Evolutionary conservation across 1,140 invertebrate genomes (phyloP), one percentile per base, ranked within the genome.

Genomic region (Adelges cooleyi): DNA sequence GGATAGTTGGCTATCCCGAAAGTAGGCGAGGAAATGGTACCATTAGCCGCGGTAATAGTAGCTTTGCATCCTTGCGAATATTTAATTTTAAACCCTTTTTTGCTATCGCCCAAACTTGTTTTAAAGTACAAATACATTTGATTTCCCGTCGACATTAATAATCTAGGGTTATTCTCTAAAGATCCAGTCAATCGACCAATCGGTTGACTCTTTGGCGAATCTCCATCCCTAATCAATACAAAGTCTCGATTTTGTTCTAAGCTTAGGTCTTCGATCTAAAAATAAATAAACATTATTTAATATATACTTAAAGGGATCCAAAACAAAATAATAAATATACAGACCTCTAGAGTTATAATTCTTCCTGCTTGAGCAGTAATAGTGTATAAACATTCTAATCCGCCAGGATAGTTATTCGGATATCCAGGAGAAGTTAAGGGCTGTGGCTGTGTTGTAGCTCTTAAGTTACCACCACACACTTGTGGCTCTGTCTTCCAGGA

Each of bases 401-500:
- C 93, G 54, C 92, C 92, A 2, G 92, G 92, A 79, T 95, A 96
- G 71, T 86, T 84, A 68, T 87, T 85, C 1, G 93, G 93, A 77
- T 92, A 95, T 56, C 91, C 89, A 44, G 92, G 91, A 46, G 92
- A 94, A 2, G 83, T 89, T 2, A 95, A 77, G 25, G 86, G 77
- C 77, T 92, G 88, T 65, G 86, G 84, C 75, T 91, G 87, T 48
- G 86, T 81, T 1, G 86, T 88, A 1, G 90, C 90, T 72, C 86
- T 79, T 25, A 95, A 77, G 48, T 82, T 84, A 27, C 90, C 90
- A 29, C 91, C 90, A 73, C 91, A 95, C 17, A 82, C 84, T 71
- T 92, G 89, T 11, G 90, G 90, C 75, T 95, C 92, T 1, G 89
- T 92, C 76, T 92, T 93, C 90, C 90, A 93, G 1, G 90, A 90